Evolutionary conservation across 1,140 invertebrate genomes (phyloP), one percentile per base, ranked within the genome.

Genomic region (Lordiphosa mommai): DNA sequence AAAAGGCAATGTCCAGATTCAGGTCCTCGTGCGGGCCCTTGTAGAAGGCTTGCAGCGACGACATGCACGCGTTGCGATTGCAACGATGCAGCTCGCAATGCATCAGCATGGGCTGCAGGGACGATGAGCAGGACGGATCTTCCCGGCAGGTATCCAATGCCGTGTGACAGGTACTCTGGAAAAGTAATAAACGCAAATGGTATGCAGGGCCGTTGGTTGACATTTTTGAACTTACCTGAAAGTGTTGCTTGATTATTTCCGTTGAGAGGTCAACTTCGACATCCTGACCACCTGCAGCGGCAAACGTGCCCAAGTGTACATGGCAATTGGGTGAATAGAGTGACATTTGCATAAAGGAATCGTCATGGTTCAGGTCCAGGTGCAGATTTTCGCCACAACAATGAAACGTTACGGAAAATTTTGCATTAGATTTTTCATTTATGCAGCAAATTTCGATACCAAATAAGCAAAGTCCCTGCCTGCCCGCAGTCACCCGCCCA

Each of bases 1-100:
- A 97, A 90, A 97, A 96, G 57, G 95, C 96, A 66, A 97, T 95
- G 87, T 97, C 95, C 51, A 96, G 92, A 70, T 94, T 95, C 91
- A 95, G 94, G 59, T 93, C 92, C 50, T 94, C 92, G 43, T 93
- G 92, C 3, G 93, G 93, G 60, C 93, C 93, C 73, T 94, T 92
- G 89, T 96, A 97, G 89, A 97, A 96, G 43, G 92, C 92, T 82
- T 96, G 93, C 61, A 97, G 88, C n/a, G 95, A 94, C 44, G 93
- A 91, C 95, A 97, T 96, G 88, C 96, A 97, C 5, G 94, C 93
- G 76, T 96, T 93, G 53, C 94, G 91, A 73, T 94, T 93, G 89
- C 96, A 97, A 32, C 92, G 92, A 36, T 91, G 92, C 30, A 92
- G 89, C 72, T 95, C 94, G 86, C 96, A 97, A 73, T 94, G 93